Evolutionary conservation across 2,113 vertebrate species (phyloP), one percentile per base, ranked within the genome.

Genomic region (Carassius auratus): DNA sequence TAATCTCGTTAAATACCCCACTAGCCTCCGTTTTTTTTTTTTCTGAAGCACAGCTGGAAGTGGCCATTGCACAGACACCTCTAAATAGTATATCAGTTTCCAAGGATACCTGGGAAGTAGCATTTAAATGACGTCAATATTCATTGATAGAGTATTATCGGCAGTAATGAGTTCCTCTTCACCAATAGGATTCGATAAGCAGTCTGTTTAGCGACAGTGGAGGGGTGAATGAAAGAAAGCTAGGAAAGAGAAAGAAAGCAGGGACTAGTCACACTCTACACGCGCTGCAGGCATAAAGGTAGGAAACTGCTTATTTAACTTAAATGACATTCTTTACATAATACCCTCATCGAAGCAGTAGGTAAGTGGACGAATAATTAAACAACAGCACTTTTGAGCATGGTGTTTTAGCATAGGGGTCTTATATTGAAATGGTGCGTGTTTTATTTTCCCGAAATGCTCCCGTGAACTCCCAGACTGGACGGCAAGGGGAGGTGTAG

Each of bases 81-180:
- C 87, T 86, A 90, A 91, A 92, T 92, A 92, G 74, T 84, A 50
- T 86, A 85, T 76, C 69, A 83, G 88, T 91, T 90, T 87, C 86
- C 86, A 87, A 84, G 90, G 89, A 92, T 92, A 90, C 91, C 88
- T 85, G 90, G 92, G 78, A 30, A 59, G 76, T 85, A 68, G 69
- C 64, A 71, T 48, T 78, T 87, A 26, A 88, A 86, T 91, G 89
- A 91, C 88, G 88, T 87, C 88, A 87, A 62, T 69, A 85, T 89
- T 91, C 87, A 90, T 83, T 92, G 90, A 91, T 92, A 92, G 90
- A 89, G 89, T 89, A 90, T 91, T 93, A 91, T 93, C 88, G 85
- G 83, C 85, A 87, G 88, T 88, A 90, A 92, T 86, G 92, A 93
- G 86, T 89, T 87, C 88, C 87, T 85, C 79, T 45, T 85, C 88